Conservation (phyloP, 1,140 invertebrate genomes). For the Globodera rostochiensis region DNA sequence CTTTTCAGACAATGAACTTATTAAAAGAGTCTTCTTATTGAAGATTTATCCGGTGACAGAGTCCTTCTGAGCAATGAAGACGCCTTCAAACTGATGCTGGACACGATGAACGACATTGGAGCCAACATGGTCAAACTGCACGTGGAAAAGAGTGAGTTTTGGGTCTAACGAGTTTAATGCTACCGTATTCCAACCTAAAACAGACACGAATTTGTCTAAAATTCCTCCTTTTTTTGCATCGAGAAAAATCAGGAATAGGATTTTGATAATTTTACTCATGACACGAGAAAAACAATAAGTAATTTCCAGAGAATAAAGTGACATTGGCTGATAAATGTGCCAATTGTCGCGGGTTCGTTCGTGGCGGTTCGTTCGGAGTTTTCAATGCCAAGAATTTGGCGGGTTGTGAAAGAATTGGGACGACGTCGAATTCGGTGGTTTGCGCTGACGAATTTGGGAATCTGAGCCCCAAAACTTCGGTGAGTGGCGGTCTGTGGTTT, state of each 20-base stretch:
- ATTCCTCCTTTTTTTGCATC: background rate
- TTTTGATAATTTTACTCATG: too few relatives aligned
- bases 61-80: conserved; percentile 1
- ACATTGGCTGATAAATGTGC: background rate
- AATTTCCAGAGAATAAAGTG: background rate
- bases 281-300: too few relatives aligned
- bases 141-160: background rate
- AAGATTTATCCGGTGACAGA: background rate
- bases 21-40: background rate
- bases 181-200: background rate
- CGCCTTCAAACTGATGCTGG: background rate
- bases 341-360: background rate
- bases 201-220: background rate
- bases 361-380: background rate
- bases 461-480: too few relatives aligned
- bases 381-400: background rate
- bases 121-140: background rate
- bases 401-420: background rate
- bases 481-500: too few relatives aligned
- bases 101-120: background rate
- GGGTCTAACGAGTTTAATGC: background rate
- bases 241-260: too few relatives aligned
- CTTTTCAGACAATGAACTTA: background rate
- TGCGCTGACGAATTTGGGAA: too few relatives aligned
- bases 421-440: background rate